phyloP scores from a whole-genome alignment of 2,888 invertebrate genomes.

The Nomada fabriciana region DNA sequence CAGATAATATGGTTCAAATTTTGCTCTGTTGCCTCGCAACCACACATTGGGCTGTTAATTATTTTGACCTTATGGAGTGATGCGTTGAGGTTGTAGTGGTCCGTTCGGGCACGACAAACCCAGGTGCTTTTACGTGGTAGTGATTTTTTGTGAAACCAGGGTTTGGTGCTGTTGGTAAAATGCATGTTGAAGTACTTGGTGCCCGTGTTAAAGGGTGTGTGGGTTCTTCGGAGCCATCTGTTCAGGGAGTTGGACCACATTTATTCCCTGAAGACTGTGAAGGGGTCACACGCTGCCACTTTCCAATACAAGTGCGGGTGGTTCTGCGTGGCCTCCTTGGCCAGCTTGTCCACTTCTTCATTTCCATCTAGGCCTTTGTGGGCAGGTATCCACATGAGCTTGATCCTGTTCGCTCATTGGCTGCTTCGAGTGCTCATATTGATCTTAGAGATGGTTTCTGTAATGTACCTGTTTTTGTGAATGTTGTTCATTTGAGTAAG shows the following conservation, averaged over 20 bases:
- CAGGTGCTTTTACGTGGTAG: too few species aligned
- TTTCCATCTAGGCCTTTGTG: neutral
- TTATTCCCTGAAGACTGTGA: neutral
- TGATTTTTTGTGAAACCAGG: too few species aligned
- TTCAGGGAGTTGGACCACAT: neutral
- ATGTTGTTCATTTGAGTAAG: neutral
- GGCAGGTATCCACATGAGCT: neutral
- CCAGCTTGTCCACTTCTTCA: neutral
- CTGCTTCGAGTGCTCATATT: neutral
- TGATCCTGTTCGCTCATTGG: neutral
- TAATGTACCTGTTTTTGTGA: neutral
- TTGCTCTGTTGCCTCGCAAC: too few species aligned
- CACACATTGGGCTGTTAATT: too few species aligned
- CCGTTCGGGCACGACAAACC: too few species aligned
- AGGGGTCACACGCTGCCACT: neutral
- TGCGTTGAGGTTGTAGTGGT: too few species aligned
- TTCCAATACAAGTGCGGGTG: too few species aligned
- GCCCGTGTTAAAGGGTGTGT: neutral
- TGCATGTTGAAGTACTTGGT: neutral
- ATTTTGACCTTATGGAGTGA: too few species aligned
- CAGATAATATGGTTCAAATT: too few species aligned
- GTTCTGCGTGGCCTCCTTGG: neutral
- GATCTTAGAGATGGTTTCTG: neutral
- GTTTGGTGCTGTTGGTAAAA: neutral
- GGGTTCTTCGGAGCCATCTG: too few species aligned